Base-by-base conservation (phyloP, 92 coral and sea anemone genomes). In the Chrysogorgia sp. region DNA sequence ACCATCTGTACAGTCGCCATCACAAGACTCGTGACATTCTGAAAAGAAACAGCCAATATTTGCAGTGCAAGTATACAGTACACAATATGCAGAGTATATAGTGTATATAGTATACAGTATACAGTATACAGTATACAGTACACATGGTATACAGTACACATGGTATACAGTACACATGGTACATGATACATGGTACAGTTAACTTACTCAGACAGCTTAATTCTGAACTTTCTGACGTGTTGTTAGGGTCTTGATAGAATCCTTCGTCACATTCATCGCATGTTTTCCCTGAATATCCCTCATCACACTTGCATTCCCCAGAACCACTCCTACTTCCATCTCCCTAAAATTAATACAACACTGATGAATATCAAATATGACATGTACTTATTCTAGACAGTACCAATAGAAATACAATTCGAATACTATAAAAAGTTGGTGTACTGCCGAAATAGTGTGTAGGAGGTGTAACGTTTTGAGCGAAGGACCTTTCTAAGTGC, bases 1-100 rank as follows among this genome's bases (percentile, higher is more conserved):
- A 49, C 86, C 56, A 26, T 92, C 97, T 33, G 68, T 72, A 43
- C 98, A 94, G 20, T 93, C 89, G 0, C 85, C 86, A 45, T 86
- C 90, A 70, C 98, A 94, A 0, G 98, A 89, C 81, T 83, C 91
- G 48, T 94, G 98, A 68, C 98, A 94, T 0, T 89, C 87, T 83
- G 82, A 41, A 66, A 40, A n/a, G n/a, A n/a, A n/a, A n/a, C n/a
- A 20, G 10, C 32, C 5, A 28, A 25, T 59, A 17, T 13, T 2
- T 7, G 7, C 29, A 24, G 32, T 48, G 21, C 15, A 14, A 17
- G 15, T 1, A 14, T 14, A 1, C 56, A 48, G 15, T 48, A 48
- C 1, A n/a, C n/a, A n/a, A n/a, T n/a, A n/a, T n/a, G n/a, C n/a
- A n/a, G n/a, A n/a, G n/a, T n/a, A n/a, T n/a, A n/a, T n/a, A n/a